Evolutionary conservation across 2,113 vertebrate genomes (phyloP).

Genomic region (Rhodinocichla rosea): DNA sequence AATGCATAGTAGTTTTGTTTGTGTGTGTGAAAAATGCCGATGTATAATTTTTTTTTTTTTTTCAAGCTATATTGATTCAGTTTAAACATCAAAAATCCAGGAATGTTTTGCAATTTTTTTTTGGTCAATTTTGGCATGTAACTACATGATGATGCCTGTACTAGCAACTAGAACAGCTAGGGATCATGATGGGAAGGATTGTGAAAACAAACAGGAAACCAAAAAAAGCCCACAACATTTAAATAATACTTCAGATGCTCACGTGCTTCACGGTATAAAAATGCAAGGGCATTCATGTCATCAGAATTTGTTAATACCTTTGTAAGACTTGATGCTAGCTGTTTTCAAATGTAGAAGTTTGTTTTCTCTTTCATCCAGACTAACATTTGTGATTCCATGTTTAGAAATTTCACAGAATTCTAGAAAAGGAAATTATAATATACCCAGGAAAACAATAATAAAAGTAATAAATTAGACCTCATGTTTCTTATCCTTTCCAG

Average conservation of each 20-base stretch:
- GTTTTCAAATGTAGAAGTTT: neutral
- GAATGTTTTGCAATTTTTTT: neutral
- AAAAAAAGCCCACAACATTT: neutral
- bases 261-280: neutral
- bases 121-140: neutral
- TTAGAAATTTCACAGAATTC: neutral
- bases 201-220: neutral
- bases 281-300: neutral
- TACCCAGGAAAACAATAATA: neutral
- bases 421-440: neutral
- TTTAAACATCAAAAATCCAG: neutral
- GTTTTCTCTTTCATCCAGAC: neutral
- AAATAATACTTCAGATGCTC: neutral
- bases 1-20: neutral
- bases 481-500: neutral
- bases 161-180: neutral
- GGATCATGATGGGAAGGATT: neutral
- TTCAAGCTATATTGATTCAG: neutral
- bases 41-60: neutral
- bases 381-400: neutral
- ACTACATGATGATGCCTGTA: neutral
- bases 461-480: too few species aligned
- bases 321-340: neutral
- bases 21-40: neutral
- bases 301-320: neutral